Base-by-base conservation (phyloP, 1,140 invertebrate genomes). In the Tribolium castaneum region DNA sequence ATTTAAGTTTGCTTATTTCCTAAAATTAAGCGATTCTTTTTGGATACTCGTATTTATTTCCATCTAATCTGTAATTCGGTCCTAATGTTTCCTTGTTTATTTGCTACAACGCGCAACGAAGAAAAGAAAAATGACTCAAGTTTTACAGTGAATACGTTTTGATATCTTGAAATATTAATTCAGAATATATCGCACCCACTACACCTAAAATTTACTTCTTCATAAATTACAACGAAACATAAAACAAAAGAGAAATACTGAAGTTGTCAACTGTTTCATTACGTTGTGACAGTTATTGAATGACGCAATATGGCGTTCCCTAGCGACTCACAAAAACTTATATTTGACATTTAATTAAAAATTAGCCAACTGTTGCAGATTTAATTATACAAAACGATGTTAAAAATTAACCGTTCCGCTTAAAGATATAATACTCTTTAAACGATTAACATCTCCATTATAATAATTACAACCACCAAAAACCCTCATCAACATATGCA, bases 281-380 rank as follows among this genome's bases (percentile, higher is more conserved):
- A 59, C 22, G 16, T 59, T 25, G 54, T 59, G 19, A 9, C 54
- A 59, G 54, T 59, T 59, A 59, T 59, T 59, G 54, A 59, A 59
- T 59, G 54, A 30, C 14, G 54, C 54, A 59, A 59, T 59, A 59
- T 59, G 54, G 54, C 54, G 2, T n/a, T 22, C 54, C 54, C 54
- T 59, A 59, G 30, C 30, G 54, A 59, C 54, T 59, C 54, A 25
- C 54, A 59, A 59, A 59, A 59, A 22, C 54, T 59, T 59, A 59
- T 59, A 59, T 59, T 25, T 59, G 54, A 59, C 54, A 59, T 59
- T 59, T 59, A 59, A 59, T 59, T 59, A 59, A 59, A 59, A 59
- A 59, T 59, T 59, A 59, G 54, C 54, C 54, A 59, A 59, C 54
- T 59, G 54, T 59, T 25, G 54, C 54, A n/a, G 10, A 10, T 9